A percentile compares a stretch with the other conserved stretches of the same genome.
Conservation (phyloP, 2,888 invertebrate genomes). For the Alcis repandata region DNA sequence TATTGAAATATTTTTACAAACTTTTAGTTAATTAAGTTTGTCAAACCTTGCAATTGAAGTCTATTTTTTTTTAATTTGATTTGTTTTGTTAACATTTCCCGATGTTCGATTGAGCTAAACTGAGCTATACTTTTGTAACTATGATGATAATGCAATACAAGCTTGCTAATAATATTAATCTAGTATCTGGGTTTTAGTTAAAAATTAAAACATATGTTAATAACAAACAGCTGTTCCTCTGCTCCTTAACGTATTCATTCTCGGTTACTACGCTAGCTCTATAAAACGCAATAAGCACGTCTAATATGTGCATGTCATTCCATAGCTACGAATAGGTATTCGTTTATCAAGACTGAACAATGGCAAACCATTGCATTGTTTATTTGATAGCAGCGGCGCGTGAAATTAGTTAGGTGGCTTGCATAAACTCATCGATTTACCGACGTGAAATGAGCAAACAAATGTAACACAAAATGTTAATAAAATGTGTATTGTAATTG, state of each 20-base stretch:
- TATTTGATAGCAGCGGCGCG: slow-evolving; percentile 62
- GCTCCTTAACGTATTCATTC: background rate
- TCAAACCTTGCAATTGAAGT: no score
- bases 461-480: slow-evolving; percentile 3
- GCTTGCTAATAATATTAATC: no score
- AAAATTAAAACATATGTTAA: no score
- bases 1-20: no score
- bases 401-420: slow-evolving; percentile 67
- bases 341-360: slow-evolving; percentile 46
- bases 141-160: no score
- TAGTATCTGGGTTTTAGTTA: no score
- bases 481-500: background rate
- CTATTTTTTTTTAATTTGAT: no score
- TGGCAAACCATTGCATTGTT: slow-evolving; percentile 66
- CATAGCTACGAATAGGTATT: slow-evolving; percentile 5
- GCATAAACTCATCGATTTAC: slow-evolving; percentile 46
- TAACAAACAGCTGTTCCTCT: background rate
- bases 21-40: no score
- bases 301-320: slow-evolving; percentile 16
- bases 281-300: no score
- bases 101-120: no score
- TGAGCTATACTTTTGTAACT: no score
- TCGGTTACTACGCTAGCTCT: background rate
- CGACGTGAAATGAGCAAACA: slow-evolving; percentile 9
- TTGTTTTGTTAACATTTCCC: no score